Evolutionary conservation across 1,140 invertebrate species (phyloP), one percentile per base, ranked within the genome.

Genomic region (Atta texana): DNA sequence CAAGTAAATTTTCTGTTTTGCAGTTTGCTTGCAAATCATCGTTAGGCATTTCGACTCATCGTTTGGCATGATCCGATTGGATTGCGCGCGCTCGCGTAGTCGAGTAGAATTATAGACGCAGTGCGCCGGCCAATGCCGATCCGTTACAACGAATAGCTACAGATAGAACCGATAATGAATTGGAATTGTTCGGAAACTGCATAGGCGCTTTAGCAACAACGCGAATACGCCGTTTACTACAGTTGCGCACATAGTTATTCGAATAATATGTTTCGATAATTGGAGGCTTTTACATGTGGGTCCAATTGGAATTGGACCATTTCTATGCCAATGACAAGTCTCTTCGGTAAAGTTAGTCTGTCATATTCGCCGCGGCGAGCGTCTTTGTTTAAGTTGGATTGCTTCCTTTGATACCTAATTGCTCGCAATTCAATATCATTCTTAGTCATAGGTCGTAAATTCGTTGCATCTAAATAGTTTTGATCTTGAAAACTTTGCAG

Each of bases 1-100:
- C 69, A 72, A 75, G 80, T 84, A 61, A 84, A 84, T 84, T 61
- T 84, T 84, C 80, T 75, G 28, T 84, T 84, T 84, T 63, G 63
- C 74, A 39, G 55, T 51, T 28, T 63, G 80, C 14, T 44, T 49
- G 80, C 55, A 75, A 84, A 84, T 74, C 39, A 84, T 61, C 39
- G 51, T 34, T 51, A 44, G 78, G 80, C 69, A 84, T 75, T 82
- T 82, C 80, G 80, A 61, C 55, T 61, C 66, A 72, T 59, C 78
- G 53, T 59, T 71, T 49, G 53, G 51, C 34, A 31, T 69, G 24
- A 72, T 49, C 39, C 69, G 55, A 75, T 84, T 84, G 80, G 39
- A 71, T 81, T 44, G 77, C 34, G 49, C 66, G 21, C 21, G 21
- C 16, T 3, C 39, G 39, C n/a, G 18, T 51, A 84, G 69, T 68